Evolutionary conservation across 1,140 invertebrate genomes (phyloP).

Genomic region (Zaprionus camerounensis): DNA sequence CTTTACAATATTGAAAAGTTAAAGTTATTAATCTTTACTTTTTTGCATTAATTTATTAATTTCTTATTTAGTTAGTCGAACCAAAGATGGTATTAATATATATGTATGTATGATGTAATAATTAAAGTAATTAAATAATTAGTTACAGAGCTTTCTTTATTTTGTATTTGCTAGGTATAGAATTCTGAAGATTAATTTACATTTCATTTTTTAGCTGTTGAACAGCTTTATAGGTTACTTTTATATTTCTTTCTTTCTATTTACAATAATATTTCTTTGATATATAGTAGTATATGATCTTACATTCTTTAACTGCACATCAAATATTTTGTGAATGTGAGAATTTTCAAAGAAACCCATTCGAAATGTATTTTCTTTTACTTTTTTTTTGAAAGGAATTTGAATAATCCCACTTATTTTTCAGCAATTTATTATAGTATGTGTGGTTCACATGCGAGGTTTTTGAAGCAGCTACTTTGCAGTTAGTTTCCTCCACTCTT

Average conservation of each 20-base stretch:
- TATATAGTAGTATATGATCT: not conserved
- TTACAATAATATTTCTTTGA: not conserved
- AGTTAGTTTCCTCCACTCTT: not conserved
- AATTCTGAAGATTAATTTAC: too few relatives aligned
- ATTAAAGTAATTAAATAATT: too few relatives aligned
- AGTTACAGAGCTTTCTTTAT: too few relatives aligned
- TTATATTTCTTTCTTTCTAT: not conserved
- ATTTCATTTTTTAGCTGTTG: too few relatives aligned
- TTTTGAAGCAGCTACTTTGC: conserved; percentile 14
- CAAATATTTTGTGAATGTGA: not conserved
- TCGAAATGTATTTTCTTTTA: not conserved
- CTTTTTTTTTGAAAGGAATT: not conserved
- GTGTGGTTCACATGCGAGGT: conserved; percentile 6
- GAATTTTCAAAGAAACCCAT: not conserved
- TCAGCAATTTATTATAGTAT: not conserved
- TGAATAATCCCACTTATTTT: conserved; percentile 1
- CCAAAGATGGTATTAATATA: too few relatives aligned
- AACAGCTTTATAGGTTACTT: not conserved
- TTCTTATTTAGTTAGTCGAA: too few relatives aligned
- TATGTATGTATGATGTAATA: too few relatives aligned
- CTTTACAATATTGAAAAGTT: too few relatives aligned
- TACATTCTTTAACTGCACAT: not conserved
- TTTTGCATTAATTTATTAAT: too few relatives aligned
- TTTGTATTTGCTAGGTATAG: too few relatives aligned
- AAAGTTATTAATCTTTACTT: too few relatives aligned